Percentiles rank a stretch among this genome's conserved stretches.
phyloP scores from a whole-genome alignment of 2,888 invertebrate species.

The Onchidella celtica region DNA sequence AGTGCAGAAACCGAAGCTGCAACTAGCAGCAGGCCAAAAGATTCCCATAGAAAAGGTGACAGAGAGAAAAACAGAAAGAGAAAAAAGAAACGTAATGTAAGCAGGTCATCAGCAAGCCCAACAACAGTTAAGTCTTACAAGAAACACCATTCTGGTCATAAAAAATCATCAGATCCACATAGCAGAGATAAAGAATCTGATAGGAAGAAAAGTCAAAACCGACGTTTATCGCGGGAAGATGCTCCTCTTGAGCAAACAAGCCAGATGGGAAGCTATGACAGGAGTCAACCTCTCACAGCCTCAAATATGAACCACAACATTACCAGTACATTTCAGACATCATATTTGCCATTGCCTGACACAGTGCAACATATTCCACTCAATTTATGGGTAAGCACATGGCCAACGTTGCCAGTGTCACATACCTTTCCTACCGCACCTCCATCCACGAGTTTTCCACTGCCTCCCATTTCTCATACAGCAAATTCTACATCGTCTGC shows the following conservation, averaged over 20 bases:
- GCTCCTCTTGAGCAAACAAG: not conserved
- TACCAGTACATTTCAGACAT: constrained; percentile 28
- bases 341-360: constrained; percentile 34
- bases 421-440: constrained; percentile 29
- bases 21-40: constrained; percentile 27
- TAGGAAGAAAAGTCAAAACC: constrained; percentile 19
- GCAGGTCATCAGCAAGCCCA: constrained; percentile 19
- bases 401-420: constrained; percentile 39
- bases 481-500: not conserved
- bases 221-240: not conserved
- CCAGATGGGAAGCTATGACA: constrained; percentile 1
- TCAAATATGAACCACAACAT: constrained; percentile 19
- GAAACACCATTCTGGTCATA: constrained; percentile 75
- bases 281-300: constrained; percentile 24
- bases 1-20: not conserved
- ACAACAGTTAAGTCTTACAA: constrained; percentile 53
- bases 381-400: constrained; percentile 47
- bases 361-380: constrained; percentile 47
- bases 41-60: not conserved
- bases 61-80: constrained; percentile 34
- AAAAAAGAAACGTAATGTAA: constrained; percentile 26
- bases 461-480: constrained; percentile 14
- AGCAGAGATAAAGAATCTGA: constrained; percentile 8
- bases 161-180: constrained; percentile 53
- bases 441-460: constrained; percentile 19